A percentile compares a stretch with the other conserved stretches of the same genome.
These are phyloP conservation scores for Pachyseris speciosa DNA, from an alignment of 64 coral and sea anemone species.

Conservation along the genomic window DNA sequence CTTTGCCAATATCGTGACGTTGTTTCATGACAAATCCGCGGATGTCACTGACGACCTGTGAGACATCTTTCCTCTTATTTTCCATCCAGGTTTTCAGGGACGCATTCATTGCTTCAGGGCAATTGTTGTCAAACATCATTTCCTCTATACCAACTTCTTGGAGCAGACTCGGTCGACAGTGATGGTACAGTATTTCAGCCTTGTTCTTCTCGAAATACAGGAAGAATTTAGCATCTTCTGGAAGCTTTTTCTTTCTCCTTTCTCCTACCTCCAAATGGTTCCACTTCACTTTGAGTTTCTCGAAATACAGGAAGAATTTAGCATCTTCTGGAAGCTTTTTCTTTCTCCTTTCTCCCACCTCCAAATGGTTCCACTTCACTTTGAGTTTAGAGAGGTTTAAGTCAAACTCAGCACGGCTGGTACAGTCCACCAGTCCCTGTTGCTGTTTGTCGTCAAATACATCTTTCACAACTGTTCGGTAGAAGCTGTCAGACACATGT, in stretches of 20 bases:
- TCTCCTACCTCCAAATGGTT: too few relatives aligned
- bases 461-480: not conserved
- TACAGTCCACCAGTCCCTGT: not conserved
- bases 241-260: too few relatives aligned
- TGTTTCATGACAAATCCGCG: slow-evolving; percentile 38
- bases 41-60: slow-evolving; percentile 28
- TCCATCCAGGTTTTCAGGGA: not conserved
- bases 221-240: too few relatives aligned
- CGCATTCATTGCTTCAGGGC: slow-evolving; percentile 25
- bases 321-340: too few relatives aligned
- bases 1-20: slow-evolving; percentile 38
- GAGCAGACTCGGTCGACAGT: not conserved
- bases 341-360: too few relatives aligned
- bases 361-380: too few relatives aligned
- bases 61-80: not conserved
- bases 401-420: not conserved
- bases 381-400: not conserved
- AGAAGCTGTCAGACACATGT: not conserved
- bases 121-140: slow-evolving; percentile 13
- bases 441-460: not conserved
- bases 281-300: too few relatives aligned
- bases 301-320: too few relatives aligned
- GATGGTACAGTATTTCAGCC: not conserved
- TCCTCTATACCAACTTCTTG: not conserved
- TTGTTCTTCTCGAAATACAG: not conserved